Base-by-base conservation (phyloP, 2,113 vertebrate species). In the Pardalotus punctatus region DNA sequence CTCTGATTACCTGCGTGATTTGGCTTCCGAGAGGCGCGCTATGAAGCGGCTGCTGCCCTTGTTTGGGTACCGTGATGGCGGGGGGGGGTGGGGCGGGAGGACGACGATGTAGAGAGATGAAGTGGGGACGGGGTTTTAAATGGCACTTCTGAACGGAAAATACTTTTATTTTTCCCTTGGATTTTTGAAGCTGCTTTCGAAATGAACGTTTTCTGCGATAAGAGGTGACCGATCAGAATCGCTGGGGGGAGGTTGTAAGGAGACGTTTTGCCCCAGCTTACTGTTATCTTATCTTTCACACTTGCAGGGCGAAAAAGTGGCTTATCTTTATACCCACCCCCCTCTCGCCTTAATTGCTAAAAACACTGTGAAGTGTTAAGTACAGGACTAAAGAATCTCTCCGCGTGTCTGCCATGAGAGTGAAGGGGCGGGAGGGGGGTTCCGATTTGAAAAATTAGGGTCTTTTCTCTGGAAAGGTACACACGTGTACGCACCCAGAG, bases 271-370 rank as follows among this genome's bases (percentile, higher is more conserved):
- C 97, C 97, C 97, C 97, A 97, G 97, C 97, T 98, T 98, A 97
- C 96, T 88, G 96, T 97, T 98, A 98, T 98, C 98, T 98, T 98
- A 98, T 98, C 97, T 97, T 98, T 98, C 97, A 97, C 97, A 98
- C 96, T 98, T 97, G 97, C 96, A 97, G 78, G 96, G 96, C 76
- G 90, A 95, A 97, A 98, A 98, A 97, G 97, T 96, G 97, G 96
- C 96, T 98, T 97, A 97, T 98, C 98, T 98, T 96, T 95, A 96
- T 97, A 97, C 96, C 97, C 97, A 97, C 96, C 96, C 95, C 95
- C 94, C 96, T 98, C 97, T 98, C 82, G 95, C 95, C 96, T 97
- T 97, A 98, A 96, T 97, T 97, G 97, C 97, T 97, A 97, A 98
- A 98, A 97, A 97, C 97, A 97, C 88, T 96, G 89, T 83, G 83